Evolutionary conservation across 2,113 vertebrate species (phyloP), one percentile per base, ranked within the genome.

Genomic region (Microcebus jonahi): DNA sequence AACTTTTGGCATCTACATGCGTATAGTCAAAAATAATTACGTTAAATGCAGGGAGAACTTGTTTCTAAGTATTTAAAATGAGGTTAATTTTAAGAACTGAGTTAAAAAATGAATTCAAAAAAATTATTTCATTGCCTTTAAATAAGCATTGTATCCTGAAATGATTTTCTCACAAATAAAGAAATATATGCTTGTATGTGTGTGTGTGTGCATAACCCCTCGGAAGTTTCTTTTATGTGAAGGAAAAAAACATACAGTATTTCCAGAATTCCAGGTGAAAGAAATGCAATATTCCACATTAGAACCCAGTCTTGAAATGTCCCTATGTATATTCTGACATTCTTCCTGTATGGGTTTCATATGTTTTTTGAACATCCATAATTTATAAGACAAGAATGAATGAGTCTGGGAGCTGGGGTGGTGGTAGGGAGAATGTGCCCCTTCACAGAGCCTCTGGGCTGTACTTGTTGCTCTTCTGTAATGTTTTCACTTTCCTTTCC

Each of bases 1-100:
- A 89, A 86, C 23, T 77, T 91, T 27, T 45, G 29, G 27, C 13
- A 20, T 12, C n/a, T 81, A 15, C 11, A 63, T 29, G 36, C 53
- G 31, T 15, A 59, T 27, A 55, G 13, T 73, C 29, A 91, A 93
- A 92, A 94, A 81, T 17, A 94, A 91, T 90, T 80, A 45, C 34
- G 31, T 75, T 81, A 79, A 77, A 77, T 25, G 13, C 3, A 94
- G 48, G 68, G 27, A 61, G 45, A 92, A 91, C 55, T 57, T 73
- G 68, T 71, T 68, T 91, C 48, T 61, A 89, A 53, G 36, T 73
- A 59, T 82, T 85, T 89, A 42, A 88, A 59, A 59, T 48, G 7
- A 88, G 7, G 2, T 79, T 91, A 57, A 59, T 68, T 85, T 91
- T 89, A 12, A 21, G 34, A 95, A 53, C 55, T 85, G 36, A 71